phyloP scores from a whole-genome alignment of 2,113 vertebrate genomes.

The Platysternon megacephalum region DNA sequence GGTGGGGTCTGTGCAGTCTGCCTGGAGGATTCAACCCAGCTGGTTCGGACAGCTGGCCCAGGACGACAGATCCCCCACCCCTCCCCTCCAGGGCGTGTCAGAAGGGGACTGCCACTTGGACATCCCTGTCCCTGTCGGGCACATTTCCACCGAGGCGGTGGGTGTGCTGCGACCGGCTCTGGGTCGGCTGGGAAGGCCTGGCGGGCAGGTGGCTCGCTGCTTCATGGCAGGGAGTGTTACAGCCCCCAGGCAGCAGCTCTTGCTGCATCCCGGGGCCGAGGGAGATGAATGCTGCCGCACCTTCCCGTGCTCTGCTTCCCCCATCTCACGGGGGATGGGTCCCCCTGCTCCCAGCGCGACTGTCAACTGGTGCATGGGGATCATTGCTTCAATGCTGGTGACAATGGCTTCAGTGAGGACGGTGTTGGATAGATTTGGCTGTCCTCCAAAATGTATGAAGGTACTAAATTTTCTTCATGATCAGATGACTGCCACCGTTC shows the following conservation, averaged over 20 bases:
- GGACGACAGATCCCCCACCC: not conserved
- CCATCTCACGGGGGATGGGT: not conserved
- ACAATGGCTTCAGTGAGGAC: too few species aligned
- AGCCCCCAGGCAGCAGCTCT: not conserved
- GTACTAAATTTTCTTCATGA: too few species aligned
- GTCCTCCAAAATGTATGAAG: too few species aligned
- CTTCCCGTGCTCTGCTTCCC: too few species aligned
- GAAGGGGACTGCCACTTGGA: not conserved
- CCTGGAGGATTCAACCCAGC: not conserved
- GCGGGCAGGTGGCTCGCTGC: not conserved
- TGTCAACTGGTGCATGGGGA: not conserved
- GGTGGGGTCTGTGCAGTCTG: too few species aligned
- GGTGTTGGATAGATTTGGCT: too few species aligned
- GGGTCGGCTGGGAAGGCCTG: conserved; percentile 7
- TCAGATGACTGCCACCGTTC: too few species aligned
- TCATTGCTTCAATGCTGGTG: too few species aligned
- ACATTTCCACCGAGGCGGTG: not conserved
- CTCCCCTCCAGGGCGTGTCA: not conserved
- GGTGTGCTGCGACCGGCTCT: not conserved
- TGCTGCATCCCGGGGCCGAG: not conserved
- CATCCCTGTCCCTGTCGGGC: not conserved
- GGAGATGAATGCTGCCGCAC: too few species aligned
- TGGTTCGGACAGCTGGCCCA: not conserved
- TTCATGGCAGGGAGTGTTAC: too few species aligned
- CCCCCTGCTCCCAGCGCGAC: not conserved